A percentile compares a stretch with the other conserved stretches of the same genome.
Evolutionary conservation across 2,113 vertebrate species (phyloP).

Genomic region (Chaetops frenatus): DNA sequence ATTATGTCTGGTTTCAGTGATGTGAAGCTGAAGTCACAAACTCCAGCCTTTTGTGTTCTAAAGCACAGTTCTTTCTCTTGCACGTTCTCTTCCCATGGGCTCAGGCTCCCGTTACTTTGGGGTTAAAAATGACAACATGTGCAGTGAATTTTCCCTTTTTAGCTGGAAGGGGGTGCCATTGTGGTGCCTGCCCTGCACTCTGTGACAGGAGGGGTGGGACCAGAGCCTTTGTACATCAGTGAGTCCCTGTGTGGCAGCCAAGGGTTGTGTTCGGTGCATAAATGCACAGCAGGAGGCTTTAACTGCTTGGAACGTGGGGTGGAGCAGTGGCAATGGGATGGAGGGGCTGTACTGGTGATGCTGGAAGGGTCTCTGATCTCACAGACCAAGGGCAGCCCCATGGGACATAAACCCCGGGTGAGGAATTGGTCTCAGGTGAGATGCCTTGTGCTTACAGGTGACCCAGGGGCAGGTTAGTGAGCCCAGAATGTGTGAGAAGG

Average conservation of each 20-base stretch:
- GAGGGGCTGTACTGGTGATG: not conserved
- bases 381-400: accelerated
- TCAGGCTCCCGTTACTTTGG: not conserved
- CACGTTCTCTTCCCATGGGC: accelerated
- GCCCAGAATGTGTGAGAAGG: accelerated
- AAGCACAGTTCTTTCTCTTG: not conserved
- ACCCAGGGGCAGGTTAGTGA: not conserved
- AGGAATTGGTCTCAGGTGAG: not conserved
- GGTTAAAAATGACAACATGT: not conserved
- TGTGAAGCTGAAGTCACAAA: not conserved
- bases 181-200: not conserved
- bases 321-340: not conserved
- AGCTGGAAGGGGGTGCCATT: not conserved
- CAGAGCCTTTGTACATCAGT: not conserved
- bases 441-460: not conserved
- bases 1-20: not conserved
- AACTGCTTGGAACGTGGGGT: not conserved
- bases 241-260: not conserved
- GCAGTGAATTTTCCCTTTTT: not conserved
- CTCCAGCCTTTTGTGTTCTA: not conserved
- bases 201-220: not conserved
- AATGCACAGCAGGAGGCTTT: not conserved
- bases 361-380: too few species aligned
- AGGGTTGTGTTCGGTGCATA: not conserved
- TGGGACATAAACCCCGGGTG: too few species aligned